phyloP scores from a whole-genome alignment of 2,797 vertebrate genomes.

The Australoheros facetus region DNA sequence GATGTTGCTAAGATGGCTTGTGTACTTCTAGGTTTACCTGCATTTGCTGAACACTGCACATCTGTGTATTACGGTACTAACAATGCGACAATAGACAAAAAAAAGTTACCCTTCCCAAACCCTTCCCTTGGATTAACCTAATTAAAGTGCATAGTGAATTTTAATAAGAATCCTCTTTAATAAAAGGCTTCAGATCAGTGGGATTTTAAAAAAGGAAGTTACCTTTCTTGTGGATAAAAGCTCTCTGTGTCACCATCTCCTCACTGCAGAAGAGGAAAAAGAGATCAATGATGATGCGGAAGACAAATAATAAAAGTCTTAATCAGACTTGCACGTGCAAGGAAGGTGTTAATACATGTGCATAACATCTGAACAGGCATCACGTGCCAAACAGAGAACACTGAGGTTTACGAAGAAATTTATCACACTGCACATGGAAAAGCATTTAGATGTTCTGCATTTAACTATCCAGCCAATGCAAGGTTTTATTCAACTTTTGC shows the following conservation, averaged over 20 bases:
- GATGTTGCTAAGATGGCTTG: neutral
- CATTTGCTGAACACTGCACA: neutral
- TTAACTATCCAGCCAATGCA: neutral
- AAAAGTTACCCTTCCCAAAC: too few relatives aligned
- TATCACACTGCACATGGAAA: slow-evolving; percentile 10
- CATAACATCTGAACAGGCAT: slow-evolving; percentile 32
- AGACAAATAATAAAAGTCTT: slow-evolving; percentile 34
- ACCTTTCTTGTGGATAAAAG: slow-evolving; percentile 21
- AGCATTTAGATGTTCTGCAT: neutral
- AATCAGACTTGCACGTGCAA: slow-evolving; percentile 45
- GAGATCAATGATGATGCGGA: slow-evolving; percentile 15
- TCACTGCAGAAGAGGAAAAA: neutral
- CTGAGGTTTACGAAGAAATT: slow-evolving; percentile 15
- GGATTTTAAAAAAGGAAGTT: neutral
- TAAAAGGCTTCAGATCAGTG: neutral
- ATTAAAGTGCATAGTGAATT: neutral
- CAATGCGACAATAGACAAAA: neutral
- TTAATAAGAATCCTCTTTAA: neutral
- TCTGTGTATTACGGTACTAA: neutral
- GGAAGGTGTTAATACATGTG: slow-evolving; percentile 47
- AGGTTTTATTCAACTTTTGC: neutral
- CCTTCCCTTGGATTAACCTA: neutral
- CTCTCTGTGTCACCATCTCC: neutral
- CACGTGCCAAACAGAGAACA: slow-evolving; percentile 53
- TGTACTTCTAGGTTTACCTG: neutral